Evolutionary conservation across 2,888 invertebrate species (phyloP).

Genomic region (Tipula unca): DNA sequence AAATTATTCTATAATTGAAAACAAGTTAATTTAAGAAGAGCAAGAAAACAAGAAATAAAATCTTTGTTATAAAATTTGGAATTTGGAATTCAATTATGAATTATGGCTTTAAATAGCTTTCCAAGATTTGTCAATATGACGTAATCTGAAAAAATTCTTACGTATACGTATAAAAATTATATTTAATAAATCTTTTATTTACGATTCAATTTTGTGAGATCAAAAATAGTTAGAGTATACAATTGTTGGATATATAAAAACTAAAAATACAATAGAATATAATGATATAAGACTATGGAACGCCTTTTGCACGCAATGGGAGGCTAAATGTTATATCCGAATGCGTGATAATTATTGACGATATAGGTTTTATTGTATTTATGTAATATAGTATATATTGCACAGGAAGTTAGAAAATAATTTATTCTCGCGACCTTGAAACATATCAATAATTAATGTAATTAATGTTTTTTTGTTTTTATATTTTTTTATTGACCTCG

Average conservation of each 20-base stretch:
- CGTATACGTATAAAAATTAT: no score
- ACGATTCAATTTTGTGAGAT: neutral
- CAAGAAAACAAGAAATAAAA: neutral
- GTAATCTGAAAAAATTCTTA: neutral
- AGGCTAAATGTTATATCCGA: slow-evolving; percentile 8
- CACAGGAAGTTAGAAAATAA: neutral
- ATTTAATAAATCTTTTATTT: neutral
- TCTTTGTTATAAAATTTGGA: neutral
- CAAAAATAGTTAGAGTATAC: neutral
- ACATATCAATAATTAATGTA: slow-evolving; percentile 14
- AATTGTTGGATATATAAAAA: neutral
- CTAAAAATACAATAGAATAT: neutral
- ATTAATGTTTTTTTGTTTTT: neutral
- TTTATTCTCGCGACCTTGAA: slow-evolving; percentile 9
- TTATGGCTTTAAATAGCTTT: neutral
- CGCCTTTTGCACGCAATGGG: slow-evolving; percentile 20
- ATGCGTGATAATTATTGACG: slow-evolving; percentile 9
- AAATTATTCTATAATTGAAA: slow-evolving; percentile 1
- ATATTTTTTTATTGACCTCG: neutral
- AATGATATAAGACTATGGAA: neutral
- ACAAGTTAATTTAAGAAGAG: neutral
- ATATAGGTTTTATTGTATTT: neutral
- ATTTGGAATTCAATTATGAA: neutral
- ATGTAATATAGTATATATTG: neutral
- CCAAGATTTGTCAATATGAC: neutral